Evolutionary conservation across 2,113 vertebrate genomes (phyloP), one percentile per base, ranked within the genome.

Genomic region (Cheirogaleus medius): DNA sequence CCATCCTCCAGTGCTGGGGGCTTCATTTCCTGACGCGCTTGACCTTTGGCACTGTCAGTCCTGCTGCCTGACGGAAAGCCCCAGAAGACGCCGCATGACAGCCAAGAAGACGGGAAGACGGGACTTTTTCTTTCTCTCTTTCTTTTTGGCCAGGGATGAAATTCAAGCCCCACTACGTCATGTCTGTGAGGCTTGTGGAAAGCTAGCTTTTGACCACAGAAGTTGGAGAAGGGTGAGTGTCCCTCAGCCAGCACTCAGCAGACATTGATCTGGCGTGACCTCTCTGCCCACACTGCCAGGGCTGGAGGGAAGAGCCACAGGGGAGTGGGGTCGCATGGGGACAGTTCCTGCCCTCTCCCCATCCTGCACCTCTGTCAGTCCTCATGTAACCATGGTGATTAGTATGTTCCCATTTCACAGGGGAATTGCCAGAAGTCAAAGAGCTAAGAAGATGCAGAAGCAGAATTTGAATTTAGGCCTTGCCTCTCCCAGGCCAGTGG

Each of bases 191-290:
- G 77, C 27, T 64, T 96, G 37, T 29, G 63, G 73, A 95, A 82
- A 94, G 86, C 73, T 87, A 71, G 68, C 25, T 68, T 96, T 42
- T 64, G 92, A 97, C 87, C 56, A 74, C 89, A 54, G 82, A 86
- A 78, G 60, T 6, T 81, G n/a, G 63, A 90, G 44, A 69, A 47
- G 6, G 74, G 49, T 17, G 34, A 58, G 13, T 1, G 11, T 71
- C 25, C 34, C 77, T 94, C 66, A 25, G 73, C 47, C 82, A 88
- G 85, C 52, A 71, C 71, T 49, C 63, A 15, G 76, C 58, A 85
- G 34, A 69, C 86, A 52, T 32, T 21, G 17, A 14, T 58, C 63
- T 68, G 77, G 42, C 64, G 66, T 23, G 49, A 94, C 44, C 39
- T 73, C 88, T 68, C 39, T 27, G 39, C 37, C 29, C 4, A 17